Evolutionary conservation across 2,113 vertebrate species (phyloP).

Genomic region (Capricornis sumatraensis): DNA sequence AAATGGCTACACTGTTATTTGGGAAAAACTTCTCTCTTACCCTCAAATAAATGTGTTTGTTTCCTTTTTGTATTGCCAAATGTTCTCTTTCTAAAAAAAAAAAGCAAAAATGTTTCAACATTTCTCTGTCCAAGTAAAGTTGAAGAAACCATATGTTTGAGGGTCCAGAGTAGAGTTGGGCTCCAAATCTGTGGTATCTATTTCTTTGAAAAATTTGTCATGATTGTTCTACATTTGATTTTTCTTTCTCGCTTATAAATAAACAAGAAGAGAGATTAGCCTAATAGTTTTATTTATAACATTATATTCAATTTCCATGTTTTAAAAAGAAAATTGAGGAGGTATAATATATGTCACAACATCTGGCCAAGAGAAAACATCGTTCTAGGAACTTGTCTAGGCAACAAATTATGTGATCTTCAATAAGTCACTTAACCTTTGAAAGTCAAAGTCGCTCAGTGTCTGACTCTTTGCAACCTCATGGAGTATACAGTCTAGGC

Average conservation of each 20-base stretch:
- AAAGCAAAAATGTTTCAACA: background rate
- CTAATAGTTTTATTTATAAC: conserved; percentile 8
- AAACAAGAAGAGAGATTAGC: conserved; percentile 32
- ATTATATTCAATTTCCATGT: background rate
- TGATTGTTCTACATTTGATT: background rate
- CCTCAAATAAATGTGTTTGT: background rate
- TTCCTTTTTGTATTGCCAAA: background rate
- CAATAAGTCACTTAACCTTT: background rate
- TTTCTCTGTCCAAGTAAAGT: background rate
- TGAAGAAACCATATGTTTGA: background rate
- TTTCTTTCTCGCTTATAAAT: conserved; percentile 41
- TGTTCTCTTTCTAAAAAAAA: background rate
- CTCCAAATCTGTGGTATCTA: background rate
- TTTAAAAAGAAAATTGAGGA: conserved; percentile 15
- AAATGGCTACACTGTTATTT: background rate
- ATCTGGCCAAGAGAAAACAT: background rate
- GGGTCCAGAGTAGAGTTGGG: background rate
- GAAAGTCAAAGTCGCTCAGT: background rate
- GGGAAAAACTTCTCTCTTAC: background rate
- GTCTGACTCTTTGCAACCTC: background rate
- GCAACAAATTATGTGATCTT: background rate
- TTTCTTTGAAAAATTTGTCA: background rate
- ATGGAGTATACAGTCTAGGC: background rate
- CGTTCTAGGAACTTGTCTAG: background rate
- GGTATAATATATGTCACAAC: background rate